Conservation (phyloP, 2,113 vertebrate species). For the Tenebrosternarchus preto region DNA sequence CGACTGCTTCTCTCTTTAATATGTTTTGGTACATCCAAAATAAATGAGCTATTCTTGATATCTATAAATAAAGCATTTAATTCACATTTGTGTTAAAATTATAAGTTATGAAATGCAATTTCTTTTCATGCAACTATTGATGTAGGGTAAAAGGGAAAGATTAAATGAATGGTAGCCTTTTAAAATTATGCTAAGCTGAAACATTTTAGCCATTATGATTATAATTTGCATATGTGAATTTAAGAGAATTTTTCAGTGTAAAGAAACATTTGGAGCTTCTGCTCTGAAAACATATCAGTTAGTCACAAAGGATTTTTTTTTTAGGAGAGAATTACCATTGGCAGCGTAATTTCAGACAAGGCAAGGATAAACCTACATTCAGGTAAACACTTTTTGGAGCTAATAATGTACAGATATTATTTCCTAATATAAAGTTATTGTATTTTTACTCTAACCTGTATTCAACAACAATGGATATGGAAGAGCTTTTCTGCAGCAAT, state of each 20-base stretch:
- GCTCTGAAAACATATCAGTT: conserved; percentile 1
- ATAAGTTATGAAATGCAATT: no score
- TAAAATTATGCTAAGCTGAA: background rate
- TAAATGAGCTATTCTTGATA: background rate
- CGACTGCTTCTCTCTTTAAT: background rate
- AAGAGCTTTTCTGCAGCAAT: background rate
- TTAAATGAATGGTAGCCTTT: background rate
- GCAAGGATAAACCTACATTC: background rate
- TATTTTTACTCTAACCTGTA: background rate
- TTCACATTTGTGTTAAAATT: no score
- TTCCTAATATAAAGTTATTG: background rate
- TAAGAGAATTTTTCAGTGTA: background rate
- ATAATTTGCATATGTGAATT: no score
- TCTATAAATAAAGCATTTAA: no score
- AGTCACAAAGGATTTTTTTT: background rate
- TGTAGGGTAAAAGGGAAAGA: background rate
- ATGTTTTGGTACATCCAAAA: background rate
- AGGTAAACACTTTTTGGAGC: background rate
- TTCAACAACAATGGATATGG: background rate
- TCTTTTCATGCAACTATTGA: background rate
- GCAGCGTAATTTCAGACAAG: background rate
- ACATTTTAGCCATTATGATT: background rate
- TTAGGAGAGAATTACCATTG: background rate
- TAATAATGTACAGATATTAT: background rate
- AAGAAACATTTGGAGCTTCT: background rate